These are phyloP conservation scores for Cydia amplana DNA, from an alignment of 1,140 invertebrate genomes.

Conservation along the genomic window DNA sequence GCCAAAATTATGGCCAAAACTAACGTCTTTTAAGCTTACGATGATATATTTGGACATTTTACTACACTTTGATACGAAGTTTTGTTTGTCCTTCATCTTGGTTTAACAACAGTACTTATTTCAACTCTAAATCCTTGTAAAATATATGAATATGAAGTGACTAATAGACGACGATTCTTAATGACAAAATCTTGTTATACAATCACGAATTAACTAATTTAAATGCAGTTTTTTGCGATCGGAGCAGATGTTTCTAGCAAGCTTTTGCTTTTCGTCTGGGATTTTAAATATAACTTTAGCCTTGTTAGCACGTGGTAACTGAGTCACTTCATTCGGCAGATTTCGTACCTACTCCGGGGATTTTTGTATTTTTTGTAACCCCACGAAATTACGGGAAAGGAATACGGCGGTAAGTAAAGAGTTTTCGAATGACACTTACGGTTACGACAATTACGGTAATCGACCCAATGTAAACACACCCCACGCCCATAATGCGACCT, in stretches of 20 bases:
- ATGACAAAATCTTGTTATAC: not conserved
- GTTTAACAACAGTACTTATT: not conserved
- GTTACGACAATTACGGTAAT: no score
- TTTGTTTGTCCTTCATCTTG: not conserved
- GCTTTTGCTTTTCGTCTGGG: not conserved
- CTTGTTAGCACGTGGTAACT: not conserved
- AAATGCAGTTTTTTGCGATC: not conserved
- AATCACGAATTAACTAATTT: not conserved
- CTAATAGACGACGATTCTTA: not conserved
- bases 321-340: not conserved
- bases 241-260: not conserved
- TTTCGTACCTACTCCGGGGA: not conserved
- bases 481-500: no score
- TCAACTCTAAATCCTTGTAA: not conserved
- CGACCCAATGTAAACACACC: no score
- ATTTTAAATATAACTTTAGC: not conserved
- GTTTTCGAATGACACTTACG: no score
- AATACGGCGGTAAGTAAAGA: no score
- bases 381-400: no score
- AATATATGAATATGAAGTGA: not conserved
- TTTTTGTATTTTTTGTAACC: not conserved
- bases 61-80: not conserved
- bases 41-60: conserved; percentile 3
- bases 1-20: conserved; percentile 7
- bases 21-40: not conserved